Base-by-base conservation (phyloP, 1,140 invertebrate genomes). In the Rhagoletis pomonella region DNA sequence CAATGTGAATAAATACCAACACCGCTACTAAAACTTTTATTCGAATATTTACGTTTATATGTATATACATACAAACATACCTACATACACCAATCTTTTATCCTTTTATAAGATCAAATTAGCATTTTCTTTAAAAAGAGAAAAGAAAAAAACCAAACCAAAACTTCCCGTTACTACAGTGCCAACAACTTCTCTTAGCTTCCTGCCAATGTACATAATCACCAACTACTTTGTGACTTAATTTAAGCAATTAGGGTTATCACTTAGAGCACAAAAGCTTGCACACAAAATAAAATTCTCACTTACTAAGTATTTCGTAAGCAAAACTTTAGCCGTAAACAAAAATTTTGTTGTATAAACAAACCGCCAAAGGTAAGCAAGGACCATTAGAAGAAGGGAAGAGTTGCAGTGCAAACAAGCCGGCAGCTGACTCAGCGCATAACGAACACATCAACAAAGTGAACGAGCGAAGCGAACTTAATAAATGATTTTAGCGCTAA, bases 401-500 rank as follows among this genome's bases (percentile, higher is more conserved):
- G 39, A 73, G 42, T 17, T 44, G 42, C 47, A 39, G 10, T 19
- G 7, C n/a, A 81, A 55, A 81, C 4, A 29, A 50, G 73, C 47
- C 73, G 44, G 4, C 69, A 73, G 47, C 19, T 9, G 64, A 7
- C 39, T 14, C 39, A 73, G 29, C 42, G 50, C 73, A 55, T 10
- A 39, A 86, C 10, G 12, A 62, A 85, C 1, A 62, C 10, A 50
- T 6, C 14, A 86, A 86, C 9, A 86, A 44, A 47, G 50, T 19
- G 5, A 10, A 9, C 47, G 17, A 50, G 9, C 4, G 47, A 55
- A 81, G n/a, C n/a, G 44, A 81, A 81, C 73, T 81, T 81, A 81
- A 81, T 58, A 81, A 81, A 81, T 81, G 73, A 81, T 55, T 81
- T 81, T 81, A 58, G 47, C 73, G 73, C 47, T 81, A 81, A 81